Base-by-base conservation (phyloP, 2,113 vertebrate species). In the Gobius niger region DNA sequence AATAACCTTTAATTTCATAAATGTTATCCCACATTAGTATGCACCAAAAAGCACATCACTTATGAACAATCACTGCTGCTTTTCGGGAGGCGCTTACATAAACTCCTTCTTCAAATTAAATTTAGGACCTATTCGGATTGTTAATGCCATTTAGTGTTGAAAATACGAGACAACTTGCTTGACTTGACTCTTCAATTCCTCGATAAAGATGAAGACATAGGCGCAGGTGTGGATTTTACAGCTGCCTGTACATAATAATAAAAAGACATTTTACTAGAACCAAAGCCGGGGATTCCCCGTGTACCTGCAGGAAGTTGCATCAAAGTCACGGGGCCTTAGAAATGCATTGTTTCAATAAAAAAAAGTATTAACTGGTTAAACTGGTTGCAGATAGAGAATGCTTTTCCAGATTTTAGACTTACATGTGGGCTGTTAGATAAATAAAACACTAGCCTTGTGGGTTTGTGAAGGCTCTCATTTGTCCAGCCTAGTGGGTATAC, bases 1-100 rank as follows among this genome's bases (percentile, higher is more conserved):
- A 49, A 66, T 63, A 0, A 34, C 24, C 69, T 77, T 73, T 76
- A 67, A 82, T 73, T 70, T 69, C 34, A 56, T 52, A 75, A 67
- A 80, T 67, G 59, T 64, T 47, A 34, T 72, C 56, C 65, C 62
- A 67, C 16, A 67, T 82, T 76, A 73, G 59, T 18, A 65, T 47
- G 7, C 63, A 67, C 71, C 73, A 70, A 72, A 79, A 68, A 68
- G 60, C n/a, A 66, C 49, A 65, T 16, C 12, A 44, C 24, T 65
- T 44, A 44, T 66, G 67, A 56, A 60, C 70, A 19, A n/a, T 50
- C 61, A 52, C 7, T 7, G 34, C 65, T 52, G 47, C 64, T 75
- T 67, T 74, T 57, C 57, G 63, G 59, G 34, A 61, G 47, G 54
- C 12, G 12, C 53, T 56, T 15, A 14, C 56, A 59, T 7, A 7